phyloP scores from a whole-genome alignment of 92 coral and sea anemone species.

The Micromussa lordhowensis region DNA sequence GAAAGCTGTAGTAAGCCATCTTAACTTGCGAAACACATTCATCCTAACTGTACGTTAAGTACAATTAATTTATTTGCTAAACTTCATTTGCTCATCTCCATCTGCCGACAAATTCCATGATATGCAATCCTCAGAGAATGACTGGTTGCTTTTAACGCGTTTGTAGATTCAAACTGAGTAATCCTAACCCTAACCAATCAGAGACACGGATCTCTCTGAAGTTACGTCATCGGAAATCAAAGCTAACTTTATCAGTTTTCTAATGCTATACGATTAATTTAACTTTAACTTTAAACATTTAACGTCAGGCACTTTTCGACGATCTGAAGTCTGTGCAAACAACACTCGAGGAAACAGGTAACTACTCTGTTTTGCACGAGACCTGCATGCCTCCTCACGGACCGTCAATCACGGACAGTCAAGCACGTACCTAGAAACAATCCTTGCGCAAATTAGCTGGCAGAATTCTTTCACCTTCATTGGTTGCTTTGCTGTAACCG shows the following conservation, averaged over 20 bases:
- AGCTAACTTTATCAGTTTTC: background rate
- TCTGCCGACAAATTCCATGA: no score
- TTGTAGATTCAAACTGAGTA: no score
- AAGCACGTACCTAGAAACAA: background rate
- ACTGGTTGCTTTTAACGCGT: no score
- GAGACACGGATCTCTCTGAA: background rate
- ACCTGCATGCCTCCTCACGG: background rate
- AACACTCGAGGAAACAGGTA: conserved; percentile 19
- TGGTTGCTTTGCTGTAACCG: background rate
- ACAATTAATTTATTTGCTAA: background rate
- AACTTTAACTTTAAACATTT: conserved; percentile 11
- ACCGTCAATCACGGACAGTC: background rate
- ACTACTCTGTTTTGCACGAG: background rate
- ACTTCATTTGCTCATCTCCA: background rate
- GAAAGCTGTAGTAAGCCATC: no score
- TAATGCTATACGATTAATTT: background rate
- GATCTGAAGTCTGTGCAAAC: conserved; percentile 7
- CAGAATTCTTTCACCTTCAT: no score
- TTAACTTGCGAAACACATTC: background rate
- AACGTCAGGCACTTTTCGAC: conserved; percentile 25
- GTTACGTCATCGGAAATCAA: no score
- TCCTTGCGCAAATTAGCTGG: background rate
- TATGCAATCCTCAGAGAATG: no score
- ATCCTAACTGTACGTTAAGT: background rate
- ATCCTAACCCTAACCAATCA: no score